Conservation (phyloP, 2,113 vertebrate genomes). For the Passer montanus region DNA sequence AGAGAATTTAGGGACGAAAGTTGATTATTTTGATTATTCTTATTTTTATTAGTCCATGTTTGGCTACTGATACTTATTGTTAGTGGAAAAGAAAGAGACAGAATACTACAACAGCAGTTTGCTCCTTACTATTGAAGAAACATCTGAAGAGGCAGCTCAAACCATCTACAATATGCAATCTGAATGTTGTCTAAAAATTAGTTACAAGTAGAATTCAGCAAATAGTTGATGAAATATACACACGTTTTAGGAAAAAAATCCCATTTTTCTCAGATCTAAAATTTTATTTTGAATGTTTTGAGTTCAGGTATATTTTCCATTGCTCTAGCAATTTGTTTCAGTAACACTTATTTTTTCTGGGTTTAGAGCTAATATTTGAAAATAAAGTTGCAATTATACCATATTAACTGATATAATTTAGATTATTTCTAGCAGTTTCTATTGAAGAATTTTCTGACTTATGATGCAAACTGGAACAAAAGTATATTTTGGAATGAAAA, state of each 20-base stretch:
- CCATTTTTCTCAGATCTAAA: not conserved
- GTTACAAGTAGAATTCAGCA: not conserved
- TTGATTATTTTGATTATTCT: not conserved
- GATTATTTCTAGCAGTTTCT: not conserved
- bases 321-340: not conserved
- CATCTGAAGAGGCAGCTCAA: not conserved
- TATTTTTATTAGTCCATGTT: not conserved
- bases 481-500: not conserved
- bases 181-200: not conserved
- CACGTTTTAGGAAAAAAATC: rapidly evolving
- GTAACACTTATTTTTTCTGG: not conserved
- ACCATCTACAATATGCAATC: not conserved
- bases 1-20: not conserved
- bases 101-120: not conserved
- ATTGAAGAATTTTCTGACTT: not conserved
- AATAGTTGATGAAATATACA: not conserved
- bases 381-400: not conserved
- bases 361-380: not conserved
- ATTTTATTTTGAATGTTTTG: not conserved
- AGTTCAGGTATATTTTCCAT: not conserved
- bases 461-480: not conserved
- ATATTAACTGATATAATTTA: not conserved
- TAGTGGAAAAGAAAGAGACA: not conserved
- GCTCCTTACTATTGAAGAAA: not conserved
- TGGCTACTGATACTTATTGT: not conserved